Evolutionary conservation across 2,797 vertebrate genomes (phyloP).

Genomic region (Fistularia tabacaria): DNA sequence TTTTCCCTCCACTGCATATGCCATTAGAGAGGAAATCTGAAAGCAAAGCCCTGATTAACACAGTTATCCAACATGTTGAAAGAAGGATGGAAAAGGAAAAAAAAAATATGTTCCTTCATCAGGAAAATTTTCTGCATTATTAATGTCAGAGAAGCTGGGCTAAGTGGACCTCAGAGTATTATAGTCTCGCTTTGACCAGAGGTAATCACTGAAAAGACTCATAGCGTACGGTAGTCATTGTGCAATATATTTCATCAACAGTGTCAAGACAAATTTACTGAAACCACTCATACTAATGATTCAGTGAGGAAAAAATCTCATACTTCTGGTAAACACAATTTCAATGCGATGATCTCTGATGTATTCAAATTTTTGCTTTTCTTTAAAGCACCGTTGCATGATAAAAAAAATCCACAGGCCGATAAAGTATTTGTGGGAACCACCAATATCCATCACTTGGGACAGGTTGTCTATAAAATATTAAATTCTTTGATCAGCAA

Average conservation of each 20-base stretch:
- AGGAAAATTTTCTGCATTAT: constrained; percentile 78
- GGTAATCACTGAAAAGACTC: constrained; percentile 62
- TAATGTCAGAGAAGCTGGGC: constrained; percentile 65
- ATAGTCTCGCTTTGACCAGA: constrained; percentile 67
- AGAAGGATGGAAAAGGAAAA: constrained; percentile 72
- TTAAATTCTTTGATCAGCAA: no score
- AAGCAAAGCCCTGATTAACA: constrained; percentile 77
- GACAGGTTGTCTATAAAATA: no score
- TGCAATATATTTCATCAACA: constrained; percentile 40
- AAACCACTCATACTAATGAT: constrained; percentile 35
- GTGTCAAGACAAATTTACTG: constrained; percentile 33
- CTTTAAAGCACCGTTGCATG: no score
- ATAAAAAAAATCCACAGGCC: no score
- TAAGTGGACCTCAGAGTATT: constrained; percentile 70
- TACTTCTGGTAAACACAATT: no score
- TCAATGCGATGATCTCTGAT: no score
- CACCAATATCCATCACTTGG: no score
- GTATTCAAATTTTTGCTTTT: no score
- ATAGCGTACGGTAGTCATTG: constrained; percentile 23
- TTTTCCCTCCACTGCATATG: constrained; percentile 84
- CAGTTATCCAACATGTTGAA: constrained; percentile 72
- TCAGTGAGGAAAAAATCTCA: constrained; percentile 19
- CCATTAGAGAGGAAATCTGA: constrained; percentile 79
- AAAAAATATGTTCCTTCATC: constrained; percentile 77
- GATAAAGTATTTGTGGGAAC: no score